Evolutionary conservation across 2,797 vertebrate species (phyloP).

Genomic region (Sebastes nivosus): DNA sequence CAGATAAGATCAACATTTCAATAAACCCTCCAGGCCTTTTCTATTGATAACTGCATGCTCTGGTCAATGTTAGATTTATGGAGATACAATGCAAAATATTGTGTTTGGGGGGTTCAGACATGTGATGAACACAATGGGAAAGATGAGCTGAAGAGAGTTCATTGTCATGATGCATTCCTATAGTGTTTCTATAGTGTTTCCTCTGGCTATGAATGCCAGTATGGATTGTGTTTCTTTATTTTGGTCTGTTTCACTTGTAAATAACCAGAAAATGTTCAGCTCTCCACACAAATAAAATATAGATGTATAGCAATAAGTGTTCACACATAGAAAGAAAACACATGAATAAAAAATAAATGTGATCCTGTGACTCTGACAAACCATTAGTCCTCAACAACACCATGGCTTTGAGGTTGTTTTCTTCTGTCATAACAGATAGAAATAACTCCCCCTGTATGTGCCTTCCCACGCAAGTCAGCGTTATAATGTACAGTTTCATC

Average conservation of each 20-base stretch:
- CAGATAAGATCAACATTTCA: slow-evolving; percentile 45
- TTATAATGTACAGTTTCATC: background rate
- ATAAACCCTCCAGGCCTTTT: slow-evolving; percentile 28
- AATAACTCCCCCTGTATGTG: background rate
- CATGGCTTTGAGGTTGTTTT: background rate
- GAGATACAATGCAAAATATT: slow-evolving; percentile 1
- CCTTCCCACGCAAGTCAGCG: background rate
- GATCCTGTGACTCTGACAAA: background rate
- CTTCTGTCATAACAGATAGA: background rate
- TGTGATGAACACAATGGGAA: slow-evolving; percentile 30
- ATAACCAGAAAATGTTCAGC: background rate
- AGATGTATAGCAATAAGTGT: background rate
- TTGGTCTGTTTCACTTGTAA: background rate
- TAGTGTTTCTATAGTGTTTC: background rate
- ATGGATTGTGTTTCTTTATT: background rate
- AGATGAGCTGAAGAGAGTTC: background rate
- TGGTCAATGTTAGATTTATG: background rate
- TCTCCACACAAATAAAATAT: background rate
- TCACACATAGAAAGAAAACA: background rate
- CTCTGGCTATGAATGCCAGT: background rate
- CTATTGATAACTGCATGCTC: slow-evolving; percentile 16
- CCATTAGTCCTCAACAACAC: background rate
- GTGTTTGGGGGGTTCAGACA: slow-evolving; percentile 9
- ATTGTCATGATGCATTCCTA: background rate
- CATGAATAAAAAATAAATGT: background rate